Evolutionary conservation across 2,797 vertebrate genomes (phyloP), one percentile per base, ranked within the genome.

Genomic region (Fundulus diaphanus): DNA sequence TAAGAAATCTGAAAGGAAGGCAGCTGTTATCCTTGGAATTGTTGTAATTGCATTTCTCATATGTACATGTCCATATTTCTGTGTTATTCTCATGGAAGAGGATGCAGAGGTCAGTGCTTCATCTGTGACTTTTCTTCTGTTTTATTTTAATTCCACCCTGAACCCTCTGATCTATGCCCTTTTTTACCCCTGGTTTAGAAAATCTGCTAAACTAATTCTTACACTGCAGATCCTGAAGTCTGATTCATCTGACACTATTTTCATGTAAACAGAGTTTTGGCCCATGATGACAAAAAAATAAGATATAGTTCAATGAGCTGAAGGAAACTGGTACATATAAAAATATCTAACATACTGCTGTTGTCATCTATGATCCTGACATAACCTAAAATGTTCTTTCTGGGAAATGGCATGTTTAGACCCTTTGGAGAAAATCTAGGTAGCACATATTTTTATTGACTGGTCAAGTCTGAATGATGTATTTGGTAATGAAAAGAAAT

Each of bases 141-240:
- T 70, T 52, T 70, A 70, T 37, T 54, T 54, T 52, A 70, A 70
- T 35, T 54, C 68, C 48, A 35, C 22, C 24, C 3, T 70, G 24
- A 35, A 70, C 49, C 48, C 68, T 9, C 7, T 70, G 11, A 52
- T 70, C 33, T 70, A 52, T 1, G 33, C 68, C 15, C 13, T 70
- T 4, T 52, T 35, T 37, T 70, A 70, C 13, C 68, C 49, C 29
- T 70, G 68, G 68, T 54, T 70, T 37, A 61, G 57, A 18, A 61
- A 61, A 61, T 61, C 57, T 35, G 31, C 35, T 5, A 61, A 61
- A 61, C 1, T 61, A 9, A 61, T 61, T 61, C 57, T 61, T 61
- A 61, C 57, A 22, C 8, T 61, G 31, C 57, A 61, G 31, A 61
- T 61, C 24, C 20, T 61, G 20, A 35, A 61, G 18, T 61, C 57